Evolutionary conservation across 1,140 invertebrate species (phyloP), one percentile per base, ranked within the genome.

Genomic region (Tetragnatha versicolor): DNA sequence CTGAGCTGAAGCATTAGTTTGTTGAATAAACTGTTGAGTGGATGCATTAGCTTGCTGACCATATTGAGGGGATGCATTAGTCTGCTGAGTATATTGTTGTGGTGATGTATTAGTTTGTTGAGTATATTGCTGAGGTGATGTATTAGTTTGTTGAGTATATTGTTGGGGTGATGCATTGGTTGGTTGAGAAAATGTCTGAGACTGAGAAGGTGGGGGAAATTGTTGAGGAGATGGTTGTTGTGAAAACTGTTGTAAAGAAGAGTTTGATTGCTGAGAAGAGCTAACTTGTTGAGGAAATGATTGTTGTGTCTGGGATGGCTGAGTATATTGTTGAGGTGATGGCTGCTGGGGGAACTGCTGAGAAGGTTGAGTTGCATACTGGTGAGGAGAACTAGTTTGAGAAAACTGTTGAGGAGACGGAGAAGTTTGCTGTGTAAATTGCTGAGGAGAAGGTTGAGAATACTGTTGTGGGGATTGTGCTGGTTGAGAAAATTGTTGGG

Each of bases 321-420:
- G 72, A 25, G 37, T 4, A 51, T 29, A 60, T 7, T 73, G 73
- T 27, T 77, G 73, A 39, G 73, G 73, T 17, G 73, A 77, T 35
- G 27, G 69, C 14, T 39, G 35, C 6, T 65, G 73, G 2, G 58
- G 10, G 66, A 55, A 76, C n/a, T 76, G 73, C 42, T 76, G 73
- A 9, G 73, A 33, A 9, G 60, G 42, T 17, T 33, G 58, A 1
- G 35, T 35, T 27, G 63, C 20, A n/a, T n/a, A n/a, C 35, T 63
- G 60, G n/a, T n/a, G n/a, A n/a, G n/a, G n/a, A n/a, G n/a, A n/a
- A n/a, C n/a, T n/a, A n/a, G n/a, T n/a, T 4, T 63, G 60, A 10
- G 9, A 5, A 47, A 66, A 66, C 17, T 66, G 63, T 22, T 66
- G 61, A 47, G 61, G 37, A 27, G 61, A 66, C 29, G 29, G 37